Evolutionary conservation across 2,113 vertebrate species (phyloP), one percentile per base, ranked within the genome.

Genomic region (Oreochromis tanganicae): DNA sequence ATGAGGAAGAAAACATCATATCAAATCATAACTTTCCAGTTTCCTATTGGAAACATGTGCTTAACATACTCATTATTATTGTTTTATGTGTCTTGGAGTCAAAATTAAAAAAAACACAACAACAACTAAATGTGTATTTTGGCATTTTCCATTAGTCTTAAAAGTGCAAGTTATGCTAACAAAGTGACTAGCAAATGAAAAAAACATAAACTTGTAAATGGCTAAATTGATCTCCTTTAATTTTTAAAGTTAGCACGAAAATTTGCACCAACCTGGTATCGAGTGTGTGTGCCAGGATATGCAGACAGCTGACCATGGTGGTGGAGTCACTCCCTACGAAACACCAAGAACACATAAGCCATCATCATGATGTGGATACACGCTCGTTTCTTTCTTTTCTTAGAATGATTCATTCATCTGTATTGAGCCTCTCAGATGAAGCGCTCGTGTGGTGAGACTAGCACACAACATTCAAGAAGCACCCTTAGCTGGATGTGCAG

Each of bases 231-330:
- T 7, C 16, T 75, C 0, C 71, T 29, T 50, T 75, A 2, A 63
- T 68, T 38, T 50, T 63, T 63, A 63, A 63, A 36, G 59, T 63
- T 36, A 36, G 29, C 59, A 19, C 59, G 9, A 82, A 82, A 21
- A 84, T 86, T 41, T 52, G 54, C 21, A 66, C 92, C 92, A 94
- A 99, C 99, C 98, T 97, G 85, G 98, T 99, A 92, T 99, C 99
- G 82, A 99, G 96, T 2, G 98, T 99, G 92, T 99, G 99, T 78
- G 99, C 99, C 96, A 99, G 95, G 91, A 99, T 99, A 84, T 99
- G 99, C 87, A 99, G 96, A 94, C 98, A 99, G 97, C 97, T 99
- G 91, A 99, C 99, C 96, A 99, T 99, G 32, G 98, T 98, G 61
- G 97, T 91, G 59, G 98, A 98, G 93, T 99, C 98, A 29, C 97